These are phyloP conservation scores for Hexactinellida sp. DNA, from an alignment of 37 sponge, comb jelly and placozoan species.

Conservation along the genomic window DNA sequence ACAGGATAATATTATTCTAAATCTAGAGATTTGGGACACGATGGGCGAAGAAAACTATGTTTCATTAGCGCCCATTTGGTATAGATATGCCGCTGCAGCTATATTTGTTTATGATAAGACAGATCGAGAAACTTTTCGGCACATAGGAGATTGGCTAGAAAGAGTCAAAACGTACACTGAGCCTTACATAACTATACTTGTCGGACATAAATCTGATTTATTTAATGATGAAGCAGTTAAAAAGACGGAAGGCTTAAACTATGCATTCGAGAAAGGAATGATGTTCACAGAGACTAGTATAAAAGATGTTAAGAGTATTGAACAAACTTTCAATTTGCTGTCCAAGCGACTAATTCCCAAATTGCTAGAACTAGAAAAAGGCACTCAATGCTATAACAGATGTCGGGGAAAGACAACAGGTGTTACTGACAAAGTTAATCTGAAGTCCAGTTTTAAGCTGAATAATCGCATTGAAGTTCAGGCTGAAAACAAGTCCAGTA, in stretches of 20 bases:
- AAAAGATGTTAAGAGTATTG: background rate
- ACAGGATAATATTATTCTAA: background rate
- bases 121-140: background rate
- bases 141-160: background rate
- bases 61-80: background rate
- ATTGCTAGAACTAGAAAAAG: background rate
- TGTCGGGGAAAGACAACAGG: background rate
- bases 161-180: background rate
- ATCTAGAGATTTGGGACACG: background rate
- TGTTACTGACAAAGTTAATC: background rate
- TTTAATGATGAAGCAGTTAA: background rate
- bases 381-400: background rate
- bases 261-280: background rate
- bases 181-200: background rate
- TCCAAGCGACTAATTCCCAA: background rate
- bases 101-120: background rate
- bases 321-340: background rate
- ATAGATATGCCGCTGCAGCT: background rate
- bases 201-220: background rate
- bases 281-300: background rate
- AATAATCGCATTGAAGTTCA: background rate
- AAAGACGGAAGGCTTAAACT: background rate
- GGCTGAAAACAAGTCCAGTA: background rate
- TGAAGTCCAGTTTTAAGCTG: background rate
- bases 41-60: background rate